Conservation (phyloP, 2,888 invertebrate genomes). For the Cotesia congregata region DNA sequence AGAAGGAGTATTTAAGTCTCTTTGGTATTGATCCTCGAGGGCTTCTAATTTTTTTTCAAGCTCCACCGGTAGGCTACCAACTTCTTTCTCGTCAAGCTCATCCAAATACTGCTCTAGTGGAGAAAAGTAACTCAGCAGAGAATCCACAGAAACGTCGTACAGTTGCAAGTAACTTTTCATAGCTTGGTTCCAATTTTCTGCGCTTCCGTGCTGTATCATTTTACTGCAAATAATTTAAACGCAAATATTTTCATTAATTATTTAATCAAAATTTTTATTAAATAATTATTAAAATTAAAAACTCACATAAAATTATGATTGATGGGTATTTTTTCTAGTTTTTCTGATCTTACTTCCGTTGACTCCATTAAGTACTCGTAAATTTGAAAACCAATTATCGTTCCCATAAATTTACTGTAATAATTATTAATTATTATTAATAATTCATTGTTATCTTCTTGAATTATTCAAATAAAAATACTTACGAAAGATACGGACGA, state of each 20-base stretch:
- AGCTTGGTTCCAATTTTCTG: constrained; percentile 54
- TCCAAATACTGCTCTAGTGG: constrained; percentile 58
- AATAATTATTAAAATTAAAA: constrained; percentile 5
- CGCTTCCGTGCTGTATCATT: constrained; percentile 56
- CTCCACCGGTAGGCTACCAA: constrained; percentile 40
- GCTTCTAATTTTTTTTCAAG: constrained; percentile 56
- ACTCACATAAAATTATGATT: constrained; percentile 59
- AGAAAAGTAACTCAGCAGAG: constrained; percentile 56
- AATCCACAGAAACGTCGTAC: constrained; percentile 49
- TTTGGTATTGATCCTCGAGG: constrained; percentile 52
- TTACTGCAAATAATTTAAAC: constrained; percentile 50
- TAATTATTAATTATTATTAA: not conserved
- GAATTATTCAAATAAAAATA: constrained; percentile 33
- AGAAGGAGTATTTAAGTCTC: constrained; percentile 52
- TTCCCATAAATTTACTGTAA: constrained; percentile 60
- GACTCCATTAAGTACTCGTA: constrained; percentile 59
- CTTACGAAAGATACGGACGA: constrained; percentile 64
- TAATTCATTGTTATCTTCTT: not conserved
- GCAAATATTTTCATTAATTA: not conserved
- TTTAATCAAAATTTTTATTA: not conserved
- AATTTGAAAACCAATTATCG: constrained; percentile 61
- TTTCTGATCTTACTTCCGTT: constrained; percentile 57
- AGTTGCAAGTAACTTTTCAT: constrained; percentile 53
- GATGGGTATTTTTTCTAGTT: constrained; percentile 45
- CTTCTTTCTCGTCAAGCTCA: constrained; percentile 47